phyloP scores from a whole-genome alignment of 2,113 vertebrate species.

The Ceratotherium simum region DNA sequence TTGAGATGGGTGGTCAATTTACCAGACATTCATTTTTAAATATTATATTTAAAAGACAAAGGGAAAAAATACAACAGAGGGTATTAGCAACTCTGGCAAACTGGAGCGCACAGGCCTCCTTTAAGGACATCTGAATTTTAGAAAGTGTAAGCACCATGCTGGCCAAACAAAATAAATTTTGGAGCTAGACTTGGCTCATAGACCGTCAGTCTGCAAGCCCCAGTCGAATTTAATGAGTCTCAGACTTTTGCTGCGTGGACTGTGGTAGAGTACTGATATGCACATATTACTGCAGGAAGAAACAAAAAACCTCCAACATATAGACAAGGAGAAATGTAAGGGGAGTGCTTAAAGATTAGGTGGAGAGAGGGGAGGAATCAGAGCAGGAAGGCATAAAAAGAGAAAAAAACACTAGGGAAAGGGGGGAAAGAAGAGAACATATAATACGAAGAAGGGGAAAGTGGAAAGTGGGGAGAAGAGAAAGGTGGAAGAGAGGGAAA shows the following conservation, averaged over 20 bases:
- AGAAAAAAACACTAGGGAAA: neutral
- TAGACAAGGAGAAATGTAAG: neutral
- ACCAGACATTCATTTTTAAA: neutral
- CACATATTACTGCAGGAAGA: neutral
- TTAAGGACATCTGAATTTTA: neutral
- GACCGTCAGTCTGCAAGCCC: neutral
- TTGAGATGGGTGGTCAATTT: neutral
- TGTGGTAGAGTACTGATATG: neutral
- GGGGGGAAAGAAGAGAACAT: neutral
- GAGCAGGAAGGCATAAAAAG: neutral
- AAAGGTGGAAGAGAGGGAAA: neutral
- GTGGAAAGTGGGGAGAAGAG: neutral
- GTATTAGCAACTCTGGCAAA: neutral
- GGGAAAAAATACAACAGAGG: neutral
- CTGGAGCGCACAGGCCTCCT: neutral
- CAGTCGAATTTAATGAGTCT: neutral
- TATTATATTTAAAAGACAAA: neutral
- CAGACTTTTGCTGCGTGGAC: neutral
- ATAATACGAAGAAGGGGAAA: too few species aligned
- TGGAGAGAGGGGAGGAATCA: neutral
- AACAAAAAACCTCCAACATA: neutral
- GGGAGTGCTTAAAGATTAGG: neutral
- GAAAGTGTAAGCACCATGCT: neutral
- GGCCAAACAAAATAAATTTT: conserved; percentile 1
- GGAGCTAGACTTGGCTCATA: neutral